Conservation (phyloP, 2,888 invertebrate species). For the Heliconius erato region DNA sequence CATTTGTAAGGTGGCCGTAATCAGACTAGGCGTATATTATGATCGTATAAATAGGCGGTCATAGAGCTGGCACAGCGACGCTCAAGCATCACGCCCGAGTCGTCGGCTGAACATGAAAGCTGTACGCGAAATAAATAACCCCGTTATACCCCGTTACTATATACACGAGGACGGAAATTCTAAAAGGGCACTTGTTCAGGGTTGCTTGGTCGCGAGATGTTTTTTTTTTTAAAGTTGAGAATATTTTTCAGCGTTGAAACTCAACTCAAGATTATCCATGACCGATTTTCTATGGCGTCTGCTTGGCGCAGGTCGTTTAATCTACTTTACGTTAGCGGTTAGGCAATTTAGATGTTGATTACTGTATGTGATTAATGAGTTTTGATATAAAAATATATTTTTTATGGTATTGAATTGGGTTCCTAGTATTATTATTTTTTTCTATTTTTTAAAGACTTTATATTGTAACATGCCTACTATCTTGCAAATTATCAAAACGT, state of each 20-base stretch:
- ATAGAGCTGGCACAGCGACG: conserved; percentile 39
- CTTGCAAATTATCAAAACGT: no score
- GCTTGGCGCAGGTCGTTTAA: conserved; percentile 21
- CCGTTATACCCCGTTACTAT: conserved; percentile 21
- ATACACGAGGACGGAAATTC: conserved; percentile 23
- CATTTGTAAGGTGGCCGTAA: conserved; percentile 33
- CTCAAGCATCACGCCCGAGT: conserved; percentile 38
- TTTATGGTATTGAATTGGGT: not conserved
- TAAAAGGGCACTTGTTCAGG: conserved; percentile 41
- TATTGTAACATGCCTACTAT: no score
- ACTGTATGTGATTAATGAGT: conserved; percentile 12
- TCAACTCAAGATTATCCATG: conserved; percentile 34
- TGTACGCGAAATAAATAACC: conserved; percentile 38
- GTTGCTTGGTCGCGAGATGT: conserved; percentile 22
- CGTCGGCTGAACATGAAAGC: conserved; percentile 39
- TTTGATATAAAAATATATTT: not conserved
- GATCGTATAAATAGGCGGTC: conserved; percentile 46
- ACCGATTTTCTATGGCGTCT: conserved; percentile 35
- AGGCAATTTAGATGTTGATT: conserved; percentile 30
- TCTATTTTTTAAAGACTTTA: not conserved
- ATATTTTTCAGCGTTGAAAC: conserved; percentile 21
- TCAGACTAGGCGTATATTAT: conserved; percentile 37
- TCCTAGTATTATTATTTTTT: not conserved
- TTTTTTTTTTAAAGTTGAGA: conserved; percentile 7
- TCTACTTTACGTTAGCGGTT: conserved; percentile 4